Conservation (phyloP, 2,888 invertebrate genomes). For the Cephus rjabovi region DNA sequence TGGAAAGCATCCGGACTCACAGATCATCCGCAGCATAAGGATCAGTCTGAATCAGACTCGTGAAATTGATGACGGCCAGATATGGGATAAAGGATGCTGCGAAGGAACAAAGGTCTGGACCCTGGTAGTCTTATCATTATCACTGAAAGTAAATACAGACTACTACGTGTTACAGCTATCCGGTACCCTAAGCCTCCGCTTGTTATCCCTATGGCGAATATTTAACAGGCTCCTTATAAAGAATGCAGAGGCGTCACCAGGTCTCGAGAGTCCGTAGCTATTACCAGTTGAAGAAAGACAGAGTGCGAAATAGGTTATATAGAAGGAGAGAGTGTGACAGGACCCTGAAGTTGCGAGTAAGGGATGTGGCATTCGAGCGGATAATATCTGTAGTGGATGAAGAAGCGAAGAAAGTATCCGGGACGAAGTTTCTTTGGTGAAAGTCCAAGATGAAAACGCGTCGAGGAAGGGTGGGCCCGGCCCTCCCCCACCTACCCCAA, state of each 20-base stretch:
- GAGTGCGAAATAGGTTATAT: not conserved
- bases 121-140: not conserved
- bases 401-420: not conserved
- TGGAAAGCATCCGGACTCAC: not conserved
- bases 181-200: not conserved
- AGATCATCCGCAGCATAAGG: not conserved
- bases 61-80: not conserved
- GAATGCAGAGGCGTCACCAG: not conserved
- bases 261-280: too few relatives aligned
- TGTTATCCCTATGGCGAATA: not conserved
- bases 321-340: too few relatives aligned
- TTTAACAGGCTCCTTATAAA: not conserved
- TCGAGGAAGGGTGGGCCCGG: not conserved
- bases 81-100: not conserved
- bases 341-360: not conserved
- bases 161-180: not conserved
- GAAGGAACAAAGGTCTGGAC: not conserved
- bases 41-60: not conserved
- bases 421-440: not conserved
- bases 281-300: not conserved
- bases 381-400: not conserved
- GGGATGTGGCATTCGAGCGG: not conserved
- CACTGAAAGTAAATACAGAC: not conserved
- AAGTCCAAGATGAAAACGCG: constrained; percentile 21
- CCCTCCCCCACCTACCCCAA: not conserved